Evolutionary conservation across 2,113 vertebrate species (phyloP).

Genomic region (Neoarius graeffei): DNA sequence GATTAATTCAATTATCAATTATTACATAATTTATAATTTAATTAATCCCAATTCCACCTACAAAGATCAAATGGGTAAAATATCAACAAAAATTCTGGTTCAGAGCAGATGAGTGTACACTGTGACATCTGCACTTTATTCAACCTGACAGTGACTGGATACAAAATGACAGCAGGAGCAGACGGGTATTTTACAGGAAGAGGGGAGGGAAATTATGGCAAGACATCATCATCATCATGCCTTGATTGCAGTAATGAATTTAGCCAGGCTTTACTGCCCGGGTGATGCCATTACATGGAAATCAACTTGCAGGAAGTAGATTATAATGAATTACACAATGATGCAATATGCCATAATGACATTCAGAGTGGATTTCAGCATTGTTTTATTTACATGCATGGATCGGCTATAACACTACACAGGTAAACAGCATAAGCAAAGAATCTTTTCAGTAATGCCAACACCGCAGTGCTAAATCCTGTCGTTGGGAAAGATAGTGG

Average conservation of each 20-base stretch:
- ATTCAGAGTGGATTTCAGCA: neutral
- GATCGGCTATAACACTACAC: neutral
- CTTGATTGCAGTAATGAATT: slow-evolving; percentile 26
- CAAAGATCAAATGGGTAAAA: neutral
- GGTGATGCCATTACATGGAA: slow-evolving; percentile 19
- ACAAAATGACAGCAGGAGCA: slow-evolving; percentile 10
- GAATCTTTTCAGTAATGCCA: neutral
- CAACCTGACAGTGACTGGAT: slow-evolving; percentile 5
- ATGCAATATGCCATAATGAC: neutral
- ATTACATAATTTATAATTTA: too few relatives aligned
- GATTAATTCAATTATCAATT: too few relatives aligned
- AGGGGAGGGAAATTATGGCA: slow-evolving; percentile 1
- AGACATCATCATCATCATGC: neutral
- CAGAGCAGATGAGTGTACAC: neutral
- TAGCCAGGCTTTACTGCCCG: slow-evolving; percentile 17
- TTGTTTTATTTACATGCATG: slow-evolving; percentile 12
- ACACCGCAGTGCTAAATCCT: neutral
- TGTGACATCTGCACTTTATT: slow-evolving; percentile 6
- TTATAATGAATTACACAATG: neutral
- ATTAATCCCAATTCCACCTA: too few relatives aligned
- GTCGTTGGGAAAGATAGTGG: neutral
- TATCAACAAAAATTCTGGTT: neutral
- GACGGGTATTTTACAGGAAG: slow-evolving; percentile 17
- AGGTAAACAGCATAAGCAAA: neutral
- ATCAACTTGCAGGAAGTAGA: neutral